These are phyloP conservation scores for Cottoperca gobio DNA, from an alignment of 2,797 vertebrate species.

Conservation along the genomic window DNA sequence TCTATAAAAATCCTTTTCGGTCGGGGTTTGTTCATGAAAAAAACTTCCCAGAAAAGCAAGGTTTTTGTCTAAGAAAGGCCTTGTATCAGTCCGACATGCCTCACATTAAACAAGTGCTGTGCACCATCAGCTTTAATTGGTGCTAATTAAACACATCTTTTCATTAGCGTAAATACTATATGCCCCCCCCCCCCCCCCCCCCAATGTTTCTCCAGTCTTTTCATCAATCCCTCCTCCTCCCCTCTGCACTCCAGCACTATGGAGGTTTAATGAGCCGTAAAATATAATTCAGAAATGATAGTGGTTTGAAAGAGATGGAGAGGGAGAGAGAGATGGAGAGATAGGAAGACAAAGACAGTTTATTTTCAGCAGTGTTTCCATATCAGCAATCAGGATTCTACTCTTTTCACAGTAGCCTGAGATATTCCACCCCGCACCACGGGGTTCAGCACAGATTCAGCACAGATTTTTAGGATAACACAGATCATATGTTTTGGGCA, in stretches of 20 bases:
- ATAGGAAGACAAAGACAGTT: conserved; percentile 81
- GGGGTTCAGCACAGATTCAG: not conserved
- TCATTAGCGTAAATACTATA: conserved; percentile 43
- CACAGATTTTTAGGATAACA: not conserved
- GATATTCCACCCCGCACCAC: not conserved
- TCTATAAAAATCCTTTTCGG: not conserved
- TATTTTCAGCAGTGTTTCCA: conserved; percentile 47
- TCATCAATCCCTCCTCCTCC: conserved; percentile 83
- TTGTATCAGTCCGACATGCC: not conserved
- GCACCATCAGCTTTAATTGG: conserved; percentile 48
- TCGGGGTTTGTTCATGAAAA: not conserved
- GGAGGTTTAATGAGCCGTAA: conserved; percentile 96
- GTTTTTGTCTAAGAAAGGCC: not conserved
- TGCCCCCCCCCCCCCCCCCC: conserved; percentile 5
- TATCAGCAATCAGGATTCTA: conserved; percentile 17
- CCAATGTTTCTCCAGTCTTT: conserved; percentile 33
- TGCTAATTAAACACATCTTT: conserved; percentile 60
- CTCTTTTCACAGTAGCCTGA: not conserved
- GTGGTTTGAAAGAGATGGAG: conserved; percentile 90
- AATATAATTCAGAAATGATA: conserved; percentile 99
- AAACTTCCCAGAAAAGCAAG: not conserved
- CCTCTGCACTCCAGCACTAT: conserved; percentile 87
- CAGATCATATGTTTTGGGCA: not conserved
- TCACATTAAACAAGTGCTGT: conserved; percentile 25
- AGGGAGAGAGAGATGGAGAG: conserved; percentile 85